Percentiles rank a stretch among this genome's conserved stretches.
Evolutionary conservation across 2,797 vertebrate species (phyloP).

Genomic region (Morus bassanus): DNA sequence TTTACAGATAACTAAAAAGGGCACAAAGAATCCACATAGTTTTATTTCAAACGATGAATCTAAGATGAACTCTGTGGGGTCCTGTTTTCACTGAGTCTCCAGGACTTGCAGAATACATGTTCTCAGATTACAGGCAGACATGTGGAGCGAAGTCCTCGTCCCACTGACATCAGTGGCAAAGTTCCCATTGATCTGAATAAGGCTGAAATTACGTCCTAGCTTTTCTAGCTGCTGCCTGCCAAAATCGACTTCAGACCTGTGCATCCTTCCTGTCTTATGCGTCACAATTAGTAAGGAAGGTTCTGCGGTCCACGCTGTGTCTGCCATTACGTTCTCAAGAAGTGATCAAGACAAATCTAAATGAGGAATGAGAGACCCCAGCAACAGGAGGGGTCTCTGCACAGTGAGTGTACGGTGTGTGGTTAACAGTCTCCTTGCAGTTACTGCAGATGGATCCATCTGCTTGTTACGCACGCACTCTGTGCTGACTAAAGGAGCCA

Average conservation of each 20-base stretch:
- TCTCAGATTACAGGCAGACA: conserved; percentile 38
- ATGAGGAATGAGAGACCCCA: not conserved
- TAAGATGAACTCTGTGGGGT: conserved; percentile 38
- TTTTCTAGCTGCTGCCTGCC: conserved; percentile 7
- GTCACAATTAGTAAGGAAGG: not conserved
- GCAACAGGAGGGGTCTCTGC: not conserved
- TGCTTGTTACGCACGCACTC: not conserved
- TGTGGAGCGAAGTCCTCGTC: not conserved
- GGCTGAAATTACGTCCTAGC: not conserved
- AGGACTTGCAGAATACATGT: not conserved
- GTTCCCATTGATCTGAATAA: conserved; percentile 4
- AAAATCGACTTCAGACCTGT: not conserved
- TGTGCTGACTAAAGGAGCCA: not conserved
- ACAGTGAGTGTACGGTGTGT: not conserved
- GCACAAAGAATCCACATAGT: not conserved
- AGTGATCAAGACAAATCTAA: not conserved
- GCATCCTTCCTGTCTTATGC: not conserved
- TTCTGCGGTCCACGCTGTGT: not conserved
- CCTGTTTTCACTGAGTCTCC: conserved; percentile 11
- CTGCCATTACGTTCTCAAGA: not conserved
- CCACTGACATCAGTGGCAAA: conserved; percentile 18
- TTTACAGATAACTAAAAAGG: conserved; percentile 42
- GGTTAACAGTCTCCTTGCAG: not conserved
- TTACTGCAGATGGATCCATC: not conserved
- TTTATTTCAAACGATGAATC: conserved; percentile 30